Evolutionary conservation across 2,113 vertebrate genomes (phyloP).

Genomic region (Oncorhynchus tshawytscha): DNA sequence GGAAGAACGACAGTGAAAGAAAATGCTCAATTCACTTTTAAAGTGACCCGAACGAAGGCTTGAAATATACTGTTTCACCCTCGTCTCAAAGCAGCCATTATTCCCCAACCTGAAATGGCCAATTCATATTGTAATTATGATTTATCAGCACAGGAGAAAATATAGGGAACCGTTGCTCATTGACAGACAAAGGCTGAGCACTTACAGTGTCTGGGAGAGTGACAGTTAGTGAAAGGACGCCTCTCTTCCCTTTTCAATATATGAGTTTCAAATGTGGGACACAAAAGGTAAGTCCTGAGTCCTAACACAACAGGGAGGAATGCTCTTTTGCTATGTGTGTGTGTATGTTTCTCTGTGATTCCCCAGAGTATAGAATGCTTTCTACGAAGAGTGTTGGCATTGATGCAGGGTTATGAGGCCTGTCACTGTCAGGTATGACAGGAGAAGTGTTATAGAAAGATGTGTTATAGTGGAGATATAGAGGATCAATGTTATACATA

Average conservation of each 20-base stretch:
- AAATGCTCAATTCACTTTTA: constrained; percentile 33
- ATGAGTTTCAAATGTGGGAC: constrained; percentile 27
- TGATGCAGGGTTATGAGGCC: not conserved
- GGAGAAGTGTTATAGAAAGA: not conserved
- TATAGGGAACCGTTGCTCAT: constrained; percentile 14
- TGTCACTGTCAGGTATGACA: not conserved
- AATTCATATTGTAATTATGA: constrained; percentile 28
- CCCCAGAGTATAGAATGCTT: constrained; percentile 33
- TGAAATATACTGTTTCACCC: constrained; percentile 43
- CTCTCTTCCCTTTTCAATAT: constrained; percentile 14
- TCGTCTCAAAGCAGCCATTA: constrained; percentile 36
- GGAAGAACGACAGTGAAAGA: not conserved
- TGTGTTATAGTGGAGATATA: not conserved
- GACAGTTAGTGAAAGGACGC: constrained; percentile 10
- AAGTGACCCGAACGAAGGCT: constrained; percentile 19
- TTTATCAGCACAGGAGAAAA: constrained; percentile 32
- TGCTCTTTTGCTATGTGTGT: constrained; percentile 15
- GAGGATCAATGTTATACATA: not conserved
- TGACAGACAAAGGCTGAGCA: constrained; percentile 32
- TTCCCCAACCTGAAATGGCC: constrained; percentile 12
- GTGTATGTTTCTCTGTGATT: constrained; percentile 13
- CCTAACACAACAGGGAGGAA: constrained; percentile 22
- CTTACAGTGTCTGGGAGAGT: constrained; percentile 29
- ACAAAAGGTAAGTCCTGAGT: constrained; percentile 37
- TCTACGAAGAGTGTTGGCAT: not conserved